Base-by-base conservation (phyloP, 2,797 vertebrate genomes). In the Miichthys miiuy region DNA sequence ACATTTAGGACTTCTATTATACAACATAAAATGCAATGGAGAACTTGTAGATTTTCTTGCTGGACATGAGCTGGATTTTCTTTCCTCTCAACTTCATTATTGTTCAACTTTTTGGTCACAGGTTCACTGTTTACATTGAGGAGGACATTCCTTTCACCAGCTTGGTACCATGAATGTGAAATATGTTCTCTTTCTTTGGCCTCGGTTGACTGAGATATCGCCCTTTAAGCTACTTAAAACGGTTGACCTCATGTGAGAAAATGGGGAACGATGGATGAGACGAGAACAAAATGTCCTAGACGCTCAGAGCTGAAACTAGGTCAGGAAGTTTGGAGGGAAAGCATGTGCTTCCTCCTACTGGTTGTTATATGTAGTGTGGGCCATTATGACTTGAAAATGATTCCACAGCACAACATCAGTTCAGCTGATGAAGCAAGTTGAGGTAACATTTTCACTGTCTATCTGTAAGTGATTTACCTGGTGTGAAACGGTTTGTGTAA, bases 261-360 rank as follows among this genome's bases (percentile, higher is more conserved):
- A 90, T 47, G 73, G 63, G 81, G 87, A 89, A 88, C 71, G 72
- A 81, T 72, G 77, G 75, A 85, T 82, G 81, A 91, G 87, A 93
- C 90, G 12, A 93, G 94, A 94, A 96, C 95, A 96, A 86, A 93
- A 93, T 96, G 95, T 96, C 86, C 95, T 87, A 93, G 92, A 94
- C 87, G 52, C 84, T 79, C 83, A 63, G 57, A 73, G 66, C 52
- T 85, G 58, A 92, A 95, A 95, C 80, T 93, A 92, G 95, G 95
- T 95, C 95, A 95, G 54, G 61, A 78, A 64, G 78, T 85, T 84
- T 75, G 61, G 80, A 90, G 81, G 73, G 64, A 88, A 89, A 87
- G 87, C 62, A 23, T 89, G 71, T 94, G 92, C 71, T 68, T 93
- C 94, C 94, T 91, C 91, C 94, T 93, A 75, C 88, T 93, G 95